phyloP scores from a whole-genome alignment of 1,140 invertebrate species.

The Agrilus planipennis region DNA sequence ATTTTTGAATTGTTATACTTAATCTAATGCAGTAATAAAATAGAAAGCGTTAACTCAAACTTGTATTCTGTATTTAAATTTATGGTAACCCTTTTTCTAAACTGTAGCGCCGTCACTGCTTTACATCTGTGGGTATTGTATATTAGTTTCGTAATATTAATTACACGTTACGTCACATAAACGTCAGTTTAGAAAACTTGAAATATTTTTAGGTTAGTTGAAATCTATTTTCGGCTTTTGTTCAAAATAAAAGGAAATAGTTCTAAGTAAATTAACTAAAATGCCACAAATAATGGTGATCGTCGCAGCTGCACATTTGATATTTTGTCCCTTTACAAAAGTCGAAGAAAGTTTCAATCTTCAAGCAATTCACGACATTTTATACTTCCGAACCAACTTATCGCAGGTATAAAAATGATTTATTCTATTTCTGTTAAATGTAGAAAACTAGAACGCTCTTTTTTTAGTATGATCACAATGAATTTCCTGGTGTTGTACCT shows the following conservation, averaged over 20 bases:
- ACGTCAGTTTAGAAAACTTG: too few species aligned
- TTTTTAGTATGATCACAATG: slow-evolving; percentile 91
- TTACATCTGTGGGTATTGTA: too few species aligned
- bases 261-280: slow-evolving; percentile 13
- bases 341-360: slow-evolving; percentile 99
- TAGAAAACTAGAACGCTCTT: slow-evolving; percentile 4
- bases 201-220: slow-evolving; percentile 14
- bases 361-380: slow-evolving; percentile 94
- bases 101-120: too few species aligned
- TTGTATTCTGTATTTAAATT: too few species aligned
- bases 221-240: slow-evolving; percentile 15
- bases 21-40: too few species aligned
- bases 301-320: slow-evolving; percentile 61
- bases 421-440: not conserved
- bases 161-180: too few species aligned
- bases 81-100: too few species aligned
- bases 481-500: slow-evolving; percentile 97
- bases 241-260: slow-evolving; percentile 19
- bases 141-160: too few species aligned
- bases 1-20: too few species aligned
- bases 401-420: slow-evolving; percentile 51
- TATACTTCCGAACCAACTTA: slow-evolving; percentile 78
- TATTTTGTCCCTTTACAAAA: slow-evolving; percentile 94
- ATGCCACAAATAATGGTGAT: slow-evolving; percentile 33
- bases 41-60: too few species aligned